Evolutionary conservation across 64 coral and sea anemone genomes (phyloP).

Genomic region (Anthopleura sola): DNA sequence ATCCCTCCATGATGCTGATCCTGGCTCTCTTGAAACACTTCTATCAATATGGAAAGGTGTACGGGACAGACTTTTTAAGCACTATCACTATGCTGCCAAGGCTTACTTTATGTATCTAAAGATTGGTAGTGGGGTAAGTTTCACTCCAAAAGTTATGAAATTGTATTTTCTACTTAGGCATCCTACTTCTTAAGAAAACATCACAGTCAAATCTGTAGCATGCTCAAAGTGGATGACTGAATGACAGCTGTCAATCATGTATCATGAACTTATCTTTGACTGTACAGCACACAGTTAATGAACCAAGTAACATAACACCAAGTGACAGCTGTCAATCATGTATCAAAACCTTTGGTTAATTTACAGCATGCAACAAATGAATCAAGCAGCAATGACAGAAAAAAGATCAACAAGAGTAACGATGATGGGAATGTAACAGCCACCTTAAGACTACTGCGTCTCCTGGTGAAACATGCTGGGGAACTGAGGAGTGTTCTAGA

Average conservation of each 20-base stretch:
- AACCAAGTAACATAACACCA: too few species aligned
- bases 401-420: constrained; percentile 45
- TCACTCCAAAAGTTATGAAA: not conserved
- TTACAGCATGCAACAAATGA: not conserved
- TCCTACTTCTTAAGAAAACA: too few species aligned
- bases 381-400: not conserved
- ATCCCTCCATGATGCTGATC: constrained; percentile 54
- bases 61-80: constrained; percentile 86
- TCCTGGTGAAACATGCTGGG: constrained; percentile 97
- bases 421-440: constrained; percentile 97
- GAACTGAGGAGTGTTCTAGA: constrained; percentile 83
- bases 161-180: too few species aligned
- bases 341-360: too few species aligned
- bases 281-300: too few species aligned
- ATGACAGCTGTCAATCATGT: too few species aligned
- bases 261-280: too few species aligned
- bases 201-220: too few species aligned
- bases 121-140: constrained; percentile 76
- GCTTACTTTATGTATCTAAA: constrained; percentile 98
- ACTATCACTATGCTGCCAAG: constrained; percentile 95
- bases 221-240: not conserved
- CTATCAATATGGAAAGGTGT: constrained; percentile 86
- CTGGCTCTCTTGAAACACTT: constrained; percentile 64
- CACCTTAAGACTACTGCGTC: constrained; percentile 83
- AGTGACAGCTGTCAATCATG: too few species aligned